Evolutionary conservation across 2,888 invertebrate genomes (phyloP).

Genomic region (Tromatobia lineatoria): DNA sequence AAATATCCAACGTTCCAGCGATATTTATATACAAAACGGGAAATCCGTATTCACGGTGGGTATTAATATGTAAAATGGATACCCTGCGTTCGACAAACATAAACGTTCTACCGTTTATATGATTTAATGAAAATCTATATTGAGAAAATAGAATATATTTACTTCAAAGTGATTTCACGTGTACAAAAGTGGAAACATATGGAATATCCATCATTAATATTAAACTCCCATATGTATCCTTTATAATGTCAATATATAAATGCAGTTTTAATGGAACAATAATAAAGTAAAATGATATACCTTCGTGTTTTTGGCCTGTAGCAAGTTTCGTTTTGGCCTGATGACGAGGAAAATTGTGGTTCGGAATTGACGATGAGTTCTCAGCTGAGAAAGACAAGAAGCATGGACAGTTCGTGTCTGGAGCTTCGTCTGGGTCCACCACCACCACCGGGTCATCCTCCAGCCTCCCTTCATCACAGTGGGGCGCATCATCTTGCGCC

Average conservation of each 20-base stretch:
- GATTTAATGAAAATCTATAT: background rate
- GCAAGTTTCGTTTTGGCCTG: slow-evolving; percentile 94
- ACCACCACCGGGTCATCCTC: slow-evolving; percentile 71
- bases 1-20: background rate
- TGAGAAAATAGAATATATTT: background rate
- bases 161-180: background rate
- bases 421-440: slow-evolving; percentile 89
- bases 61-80: background rate
- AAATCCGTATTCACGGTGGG: background rate
- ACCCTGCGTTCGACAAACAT: background rate
- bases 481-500: slow-evolving; percentile 88
- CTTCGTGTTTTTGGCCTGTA: slow-evolving; percentile 80
- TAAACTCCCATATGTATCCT: background rate
- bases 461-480: slow-evolving; percentile 88
- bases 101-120: background rate
- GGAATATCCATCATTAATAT: background rate
- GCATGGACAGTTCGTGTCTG: slow-evolving; percentile 95
- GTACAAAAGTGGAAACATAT: background rate
- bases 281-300: slow-evolving; percentile 27
- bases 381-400: slow-evolving; percentile 94
- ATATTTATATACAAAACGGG: background rate
- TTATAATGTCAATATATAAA: background rate
- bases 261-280: background rate
- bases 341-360: slow-evolving; percentile 91
- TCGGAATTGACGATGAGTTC: slow-evolving; percentile 92